Conservation (phyloP, 1,140 invertebrate species). For the Meloidogyne floridensis region DNA sequence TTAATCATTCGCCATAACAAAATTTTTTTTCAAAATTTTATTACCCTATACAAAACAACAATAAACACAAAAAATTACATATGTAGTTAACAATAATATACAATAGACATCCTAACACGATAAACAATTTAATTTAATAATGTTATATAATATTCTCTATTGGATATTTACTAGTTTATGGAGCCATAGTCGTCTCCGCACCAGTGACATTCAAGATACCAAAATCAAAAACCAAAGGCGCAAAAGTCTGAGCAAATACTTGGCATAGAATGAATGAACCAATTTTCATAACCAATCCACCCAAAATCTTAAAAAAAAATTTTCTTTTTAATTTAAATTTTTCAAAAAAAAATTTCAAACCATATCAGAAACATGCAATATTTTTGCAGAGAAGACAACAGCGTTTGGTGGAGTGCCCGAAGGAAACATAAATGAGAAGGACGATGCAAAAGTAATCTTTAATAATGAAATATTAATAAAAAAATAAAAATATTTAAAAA, state of each 20-base stretch:
- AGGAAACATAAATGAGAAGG: slow-evolving; percentile 78
- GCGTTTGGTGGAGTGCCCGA: slow-evolving; percentile 90
- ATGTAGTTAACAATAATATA: no score
- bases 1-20: no score
- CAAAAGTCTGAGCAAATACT: slow-evolving; percentile 42
- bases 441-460: slow-evolving; percentile 74
- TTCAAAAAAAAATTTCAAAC: slow-evolving; percentile 24
- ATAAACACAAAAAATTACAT: no score
- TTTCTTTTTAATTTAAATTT: no score
- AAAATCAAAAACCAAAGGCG: slow-evolving; percentile 44
- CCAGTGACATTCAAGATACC: not conserved
- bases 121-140: no score
- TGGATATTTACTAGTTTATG: no score
- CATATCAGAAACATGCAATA: slow-evolving; percentile 67
- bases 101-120: no score
- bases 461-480: not conserved
- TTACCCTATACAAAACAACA: no score
- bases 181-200: not conserved
- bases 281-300: slow-evolving; percentile 50
- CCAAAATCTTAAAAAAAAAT: not conserved
- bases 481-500: not conserved
- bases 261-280: slow-evolving; percentile 46
- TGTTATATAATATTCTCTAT: no score
- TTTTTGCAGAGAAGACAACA: slow-evolving; percentile 76
- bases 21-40: no score